phyloP scores from a whole-genome alignment of 1,140 invertebrate genomes.

The Tetragnatha versicolor region DNA sequence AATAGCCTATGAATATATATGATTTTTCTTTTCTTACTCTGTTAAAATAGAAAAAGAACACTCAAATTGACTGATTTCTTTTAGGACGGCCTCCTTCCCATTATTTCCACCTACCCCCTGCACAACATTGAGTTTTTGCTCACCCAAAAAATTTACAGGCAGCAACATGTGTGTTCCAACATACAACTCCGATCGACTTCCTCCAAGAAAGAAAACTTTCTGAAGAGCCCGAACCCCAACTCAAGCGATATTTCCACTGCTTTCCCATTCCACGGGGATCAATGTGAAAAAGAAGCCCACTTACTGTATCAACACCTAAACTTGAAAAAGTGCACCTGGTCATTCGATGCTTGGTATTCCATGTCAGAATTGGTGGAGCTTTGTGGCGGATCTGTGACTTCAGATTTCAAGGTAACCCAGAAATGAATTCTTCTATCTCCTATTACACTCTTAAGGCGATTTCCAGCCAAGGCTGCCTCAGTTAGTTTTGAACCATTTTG shows the following conservation, averaged over 20 bases:
- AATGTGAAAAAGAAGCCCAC: conserved; percentile 62
- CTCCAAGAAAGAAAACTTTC: conserved; percentile 15
- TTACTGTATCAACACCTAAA: conserved; percentile 66
- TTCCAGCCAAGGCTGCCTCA: too few species aligned
- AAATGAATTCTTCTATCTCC: too few species aligned
- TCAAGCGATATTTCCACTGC: conserved; percentile 1
- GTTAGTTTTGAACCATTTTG: too few species aligned
- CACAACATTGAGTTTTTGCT: conserved; percentile 65
- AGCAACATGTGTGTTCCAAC: conserved; percentile 68
- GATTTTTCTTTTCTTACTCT: background rate
- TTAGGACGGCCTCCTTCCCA: conserved; percentile 66
- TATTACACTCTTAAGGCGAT: too few species aligned
- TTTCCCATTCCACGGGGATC: conserved; percentile 56
- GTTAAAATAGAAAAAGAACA: background rate
- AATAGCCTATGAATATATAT: background rate
- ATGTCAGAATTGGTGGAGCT: conserved; percentile 66
- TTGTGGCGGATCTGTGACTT: conserved; percentile 65
- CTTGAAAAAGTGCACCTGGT: conserved; percentile 66
- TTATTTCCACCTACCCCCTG: conserved; percentile 66
- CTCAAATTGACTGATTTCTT: conserved; percentile 22
- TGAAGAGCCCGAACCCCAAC: background rate
- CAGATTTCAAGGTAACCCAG: conserved; percentile 64
- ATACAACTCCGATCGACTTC: conserved; percentile 40
- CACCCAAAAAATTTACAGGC: conserved; percentile 64
- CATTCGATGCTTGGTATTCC: conserved; percentile 67